Percentiles rank a stretch among this genome's conserved stretches.
These are phyloP conservation scores for Murina feae DNA, from an alignment of 2,113 vertebrate genomes.

Conservation along the genomic window DNA sequence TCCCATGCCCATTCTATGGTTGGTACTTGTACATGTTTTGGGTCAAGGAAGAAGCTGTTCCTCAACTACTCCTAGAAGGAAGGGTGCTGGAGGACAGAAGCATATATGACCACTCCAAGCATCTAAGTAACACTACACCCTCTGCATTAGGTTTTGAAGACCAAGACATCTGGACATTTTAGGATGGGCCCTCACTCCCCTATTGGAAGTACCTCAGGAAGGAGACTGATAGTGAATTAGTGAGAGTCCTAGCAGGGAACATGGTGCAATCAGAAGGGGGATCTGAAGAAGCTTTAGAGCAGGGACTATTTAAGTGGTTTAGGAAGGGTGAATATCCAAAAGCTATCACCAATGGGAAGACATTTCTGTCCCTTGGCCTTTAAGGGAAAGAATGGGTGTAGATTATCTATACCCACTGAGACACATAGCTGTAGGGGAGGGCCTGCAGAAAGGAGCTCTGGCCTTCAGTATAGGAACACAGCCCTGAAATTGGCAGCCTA, in stretches of 20 bases:
- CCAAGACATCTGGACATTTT: background rate
- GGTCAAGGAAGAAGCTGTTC: background rate
- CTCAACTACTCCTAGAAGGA: background rate
- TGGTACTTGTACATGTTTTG: background rate
- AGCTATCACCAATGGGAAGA: background rate
- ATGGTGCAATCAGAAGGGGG: background rate
- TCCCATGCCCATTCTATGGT: background rate
- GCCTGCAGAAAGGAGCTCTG: background rate
- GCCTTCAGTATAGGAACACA: background rate
- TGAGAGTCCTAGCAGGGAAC: background rate
- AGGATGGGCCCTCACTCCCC: background rate
- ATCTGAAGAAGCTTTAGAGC: background rate
- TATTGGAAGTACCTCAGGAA: background rate
- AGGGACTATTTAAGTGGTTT: background rate
- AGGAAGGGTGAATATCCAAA: background rate
- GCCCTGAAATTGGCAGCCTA: background rate
- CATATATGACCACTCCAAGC: background rate
- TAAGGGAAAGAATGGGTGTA: background rate
- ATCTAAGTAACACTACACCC: background rate
- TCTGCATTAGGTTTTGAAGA: background rate
- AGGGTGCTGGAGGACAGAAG: background rate
- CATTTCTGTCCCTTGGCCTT: background rate
- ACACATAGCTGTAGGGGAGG: background rate
- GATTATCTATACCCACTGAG: background rate
- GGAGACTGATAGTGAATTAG: background rate